Evolutionary conservation across 1,140 invertebrate genomes (phyloP).

Genomic region (Zaprionus lachaisei): DNA sequence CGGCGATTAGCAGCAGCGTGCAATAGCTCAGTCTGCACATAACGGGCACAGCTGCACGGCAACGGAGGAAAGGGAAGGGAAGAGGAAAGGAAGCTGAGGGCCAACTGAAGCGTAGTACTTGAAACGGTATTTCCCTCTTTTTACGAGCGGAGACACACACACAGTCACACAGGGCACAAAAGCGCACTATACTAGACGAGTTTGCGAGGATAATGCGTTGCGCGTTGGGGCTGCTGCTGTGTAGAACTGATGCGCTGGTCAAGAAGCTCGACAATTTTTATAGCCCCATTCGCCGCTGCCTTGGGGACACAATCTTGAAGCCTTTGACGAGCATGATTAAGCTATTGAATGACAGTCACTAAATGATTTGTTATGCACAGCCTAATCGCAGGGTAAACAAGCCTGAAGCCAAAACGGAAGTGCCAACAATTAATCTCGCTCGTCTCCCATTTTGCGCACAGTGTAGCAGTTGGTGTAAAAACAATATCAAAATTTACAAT

Average conservation of each 20-base stretch:
- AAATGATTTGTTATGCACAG: constrained; percentile 78
- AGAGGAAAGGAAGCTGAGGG: not conserved
- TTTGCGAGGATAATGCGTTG: constrained; percentile 27
- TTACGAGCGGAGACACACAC: constrained; percentile 1
- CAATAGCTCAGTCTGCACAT: constrained; percentile 76
- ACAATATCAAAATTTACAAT: constrained; percentile 11
- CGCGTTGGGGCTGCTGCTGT: constrained; percentile 25
- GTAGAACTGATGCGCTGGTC: constrained; percentile 61
- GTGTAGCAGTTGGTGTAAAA: constrained; percentile 4
- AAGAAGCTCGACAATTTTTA: constrained; percentile 57
- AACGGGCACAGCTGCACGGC: constrained; percentile 21
- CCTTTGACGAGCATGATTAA: constrained; percentile 57
- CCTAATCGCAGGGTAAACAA: constrained; percentile 54
- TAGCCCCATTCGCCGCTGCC: constrained; percentile 44
- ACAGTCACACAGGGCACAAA: constrained; percentile 32
- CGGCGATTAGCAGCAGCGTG: constrained; percentile 71
- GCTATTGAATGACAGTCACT: constrained; percentile 69
- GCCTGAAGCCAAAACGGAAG: constrained; percentile 68
- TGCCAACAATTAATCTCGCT: constrained; percentile 62
- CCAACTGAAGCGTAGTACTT: constrained; percentile 11
- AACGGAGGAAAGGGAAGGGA: not conserved
- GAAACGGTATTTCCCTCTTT: constrained; percentile 2
- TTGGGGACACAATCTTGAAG: not conserved
- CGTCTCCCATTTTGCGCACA: constrained; percentile 23
- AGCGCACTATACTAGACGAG: constrained; percentile 8